Percentiles rank a stretch among this genome's conserved stretches.
These are phyloP conservation scores for Crocuta crocuta DNA, from an alignment of 2,113 vertebrate species.

Conservation along the genomic window DNA sequence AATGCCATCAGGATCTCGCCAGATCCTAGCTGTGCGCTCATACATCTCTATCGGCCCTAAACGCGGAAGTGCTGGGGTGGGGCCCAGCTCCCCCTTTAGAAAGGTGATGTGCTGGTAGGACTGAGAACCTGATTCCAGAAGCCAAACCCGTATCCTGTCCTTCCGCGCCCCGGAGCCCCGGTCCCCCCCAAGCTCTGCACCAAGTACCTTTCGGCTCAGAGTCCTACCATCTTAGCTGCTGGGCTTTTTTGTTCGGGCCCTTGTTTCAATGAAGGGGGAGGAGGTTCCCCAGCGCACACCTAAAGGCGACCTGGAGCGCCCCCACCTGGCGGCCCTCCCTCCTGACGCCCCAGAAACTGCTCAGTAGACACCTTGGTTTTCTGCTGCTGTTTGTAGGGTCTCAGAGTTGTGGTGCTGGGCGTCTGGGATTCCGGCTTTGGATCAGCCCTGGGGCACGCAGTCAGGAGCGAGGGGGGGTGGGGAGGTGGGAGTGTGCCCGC, in stretches of 20 bases:
- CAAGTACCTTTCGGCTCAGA: not conserved
- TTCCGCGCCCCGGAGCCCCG: accelerated
- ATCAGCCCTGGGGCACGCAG: not conserved
- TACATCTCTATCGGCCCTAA: not conserved
- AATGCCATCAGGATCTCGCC: not conserved
- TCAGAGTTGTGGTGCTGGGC: not conserved
- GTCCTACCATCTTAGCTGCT: no score
- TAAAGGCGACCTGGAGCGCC: not conserved
- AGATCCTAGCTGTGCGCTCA: no score
- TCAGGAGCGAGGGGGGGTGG: not conserved
- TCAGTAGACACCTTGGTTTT: accelerated
- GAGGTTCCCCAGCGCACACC: accelerated
- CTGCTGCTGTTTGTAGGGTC: not conserved
- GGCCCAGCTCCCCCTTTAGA: not conserved
- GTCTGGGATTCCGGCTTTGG: not conserved
- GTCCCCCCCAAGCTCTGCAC: no score
- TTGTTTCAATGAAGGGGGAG: not conserved
- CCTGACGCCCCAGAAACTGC: accelerated
- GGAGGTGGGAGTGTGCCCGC: not conserved
- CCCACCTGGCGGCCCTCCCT: not conserved
- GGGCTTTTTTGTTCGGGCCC: not conserved
- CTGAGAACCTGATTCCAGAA: not conserved
- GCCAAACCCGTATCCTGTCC: not conserved
- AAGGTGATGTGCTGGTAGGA: not conserved
- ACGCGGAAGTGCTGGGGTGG: accelerated